These are phyloP conservation scores for Brachyptera risi DNA, from an alignment of 2,888 invertebrate genomes.

Conservation along the genomic window DNA sequence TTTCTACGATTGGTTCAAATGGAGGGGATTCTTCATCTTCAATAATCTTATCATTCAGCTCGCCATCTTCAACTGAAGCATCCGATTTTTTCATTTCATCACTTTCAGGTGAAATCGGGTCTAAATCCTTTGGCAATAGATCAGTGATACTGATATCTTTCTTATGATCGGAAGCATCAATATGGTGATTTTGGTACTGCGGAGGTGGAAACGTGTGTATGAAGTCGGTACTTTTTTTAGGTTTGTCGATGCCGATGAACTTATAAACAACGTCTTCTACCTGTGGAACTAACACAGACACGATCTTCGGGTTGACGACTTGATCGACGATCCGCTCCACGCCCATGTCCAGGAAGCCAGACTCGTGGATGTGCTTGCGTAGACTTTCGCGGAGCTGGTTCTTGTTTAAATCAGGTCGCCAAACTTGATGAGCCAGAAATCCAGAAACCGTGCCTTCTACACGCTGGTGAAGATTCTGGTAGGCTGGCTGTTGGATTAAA, in stretches of 20 bases:
- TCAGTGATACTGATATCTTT: slow-evolving; percentile 46
- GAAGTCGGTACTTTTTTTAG: slow-evolving; percentile 45
- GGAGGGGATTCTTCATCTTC: slow-evolving; percentile 61
- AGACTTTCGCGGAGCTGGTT: slow-evolving; percentile 87
- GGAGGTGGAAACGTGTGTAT: not conserved
- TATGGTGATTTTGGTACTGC: not conserved
- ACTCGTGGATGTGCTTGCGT: slow-evolving; percentile 84
- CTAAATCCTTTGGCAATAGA: slow-evolving; percentile 69
- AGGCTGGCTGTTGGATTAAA: slow-evolving; percentile 66
- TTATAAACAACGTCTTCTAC: slow-evolving; percentile 88
- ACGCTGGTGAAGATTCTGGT: slow-evolving; percentile 84
- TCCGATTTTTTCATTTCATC: slow-evolving; percentile 49
- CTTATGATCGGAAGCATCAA: not conserved
- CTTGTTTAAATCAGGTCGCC: slow-evolving; percentile 87
- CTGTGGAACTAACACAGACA: slow-evolving; percentile 81
- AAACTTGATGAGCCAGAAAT: slow-evolving; percentile 75
- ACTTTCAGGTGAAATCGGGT: slow-evolving; percentile 78
- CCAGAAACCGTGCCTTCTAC: slow-evolving; percentile 84
- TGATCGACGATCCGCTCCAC: slow-evolving; percentile 94
- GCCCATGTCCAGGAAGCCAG: slow-evolving; percentile 83
- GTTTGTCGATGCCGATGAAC: slow-evolving; percentile 75
- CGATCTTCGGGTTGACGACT: slow-evolving; percentile 85
- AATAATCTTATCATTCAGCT: slow-evolving; percentile 47
- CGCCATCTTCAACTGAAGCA: slow-evolving; percentile 34
- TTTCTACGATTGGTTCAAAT: slow-evolving; percentile 58